Percentiles rank a stretch among this genome's conserved stretches.
Conservation (phyloP, 2,113 vertebrate species). For the Columbina picui region DNA sequence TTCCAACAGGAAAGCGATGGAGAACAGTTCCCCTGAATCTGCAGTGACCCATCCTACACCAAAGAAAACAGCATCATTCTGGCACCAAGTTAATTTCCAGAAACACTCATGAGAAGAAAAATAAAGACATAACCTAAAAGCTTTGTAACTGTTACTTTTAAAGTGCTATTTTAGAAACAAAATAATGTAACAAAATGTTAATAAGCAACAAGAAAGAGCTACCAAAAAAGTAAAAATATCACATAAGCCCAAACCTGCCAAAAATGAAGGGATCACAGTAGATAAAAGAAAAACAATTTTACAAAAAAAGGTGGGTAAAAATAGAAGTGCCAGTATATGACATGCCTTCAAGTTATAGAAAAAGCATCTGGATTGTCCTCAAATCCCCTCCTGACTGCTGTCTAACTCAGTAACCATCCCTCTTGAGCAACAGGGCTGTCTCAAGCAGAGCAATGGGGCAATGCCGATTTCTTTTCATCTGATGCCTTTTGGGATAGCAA, state of each 20-base stretch:
- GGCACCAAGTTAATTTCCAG: accelerated
- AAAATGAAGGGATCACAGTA: not conserved
- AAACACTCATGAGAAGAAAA: not conserved
- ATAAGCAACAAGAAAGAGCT: not conserved
- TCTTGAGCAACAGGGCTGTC: conserved; percentile 5
- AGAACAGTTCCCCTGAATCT: not conserved
- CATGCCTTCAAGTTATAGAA: conserved; percentile 44
- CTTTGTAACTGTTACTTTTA: not conserved
- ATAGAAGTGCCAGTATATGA: conserved; percentile 39
- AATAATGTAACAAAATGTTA: not conserved
- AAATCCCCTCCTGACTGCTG: conserved; percentile 43
- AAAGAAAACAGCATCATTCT: not conserved
- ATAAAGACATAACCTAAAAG: not conserved
- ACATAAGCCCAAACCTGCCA: not conserved
- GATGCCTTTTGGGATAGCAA: not conserved
- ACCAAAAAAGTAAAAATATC: not conserved
- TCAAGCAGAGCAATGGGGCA: not conserved
- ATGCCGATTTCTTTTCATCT: accelerated
- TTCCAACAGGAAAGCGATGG: not conserved
- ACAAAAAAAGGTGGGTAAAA: conserved; percentile 5
- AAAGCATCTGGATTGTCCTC: conserved; percentile 56
- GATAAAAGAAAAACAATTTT: not conserved
- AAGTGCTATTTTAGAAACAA: accelerated
- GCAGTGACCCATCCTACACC: not conserved
- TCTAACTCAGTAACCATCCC: not conserved